Percentiles rank a stretch among this genome's conserved stretches.
Evolutionary conservation across 2,797 vertebrate species (phyloP).

Genomic region (Epinephelus awoara): DNA sequence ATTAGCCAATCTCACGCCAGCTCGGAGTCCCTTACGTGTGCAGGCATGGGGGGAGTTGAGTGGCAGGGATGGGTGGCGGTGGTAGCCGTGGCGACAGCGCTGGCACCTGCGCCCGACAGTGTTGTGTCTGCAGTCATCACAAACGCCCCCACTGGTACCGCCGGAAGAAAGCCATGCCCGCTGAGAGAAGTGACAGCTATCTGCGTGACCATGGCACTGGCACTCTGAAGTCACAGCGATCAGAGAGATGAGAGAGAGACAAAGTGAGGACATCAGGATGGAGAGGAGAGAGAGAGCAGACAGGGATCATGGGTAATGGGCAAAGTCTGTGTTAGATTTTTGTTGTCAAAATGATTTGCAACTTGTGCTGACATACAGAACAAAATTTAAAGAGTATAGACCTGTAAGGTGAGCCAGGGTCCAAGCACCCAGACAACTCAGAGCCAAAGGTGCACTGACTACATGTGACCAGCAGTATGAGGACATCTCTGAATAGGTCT

Average conservation of each 20-base stretch:
- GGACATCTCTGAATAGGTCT: not conserved
- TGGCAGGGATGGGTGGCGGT: conserved; percentile 83
- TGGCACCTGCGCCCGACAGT: conserved; percentile 90
- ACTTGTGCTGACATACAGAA: not conserved
- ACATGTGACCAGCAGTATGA: not conserved
- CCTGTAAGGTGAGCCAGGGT: not conserved
- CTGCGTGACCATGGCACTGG: conserved; percentile 89
- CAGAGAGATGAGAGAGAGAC: not conserved
- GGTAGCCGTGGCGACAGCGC: conserved; percentile 88
- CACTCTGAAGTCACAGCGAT: conserved; percentile 81
- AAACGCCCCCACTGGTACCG: conserved; percentile 88
- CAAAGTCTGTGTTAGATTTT: too few species aligned
- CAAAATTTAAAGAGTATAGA: not conserved
- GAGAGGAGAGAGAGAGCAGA: not conserved
- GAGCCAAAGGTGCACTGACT: not conserved
- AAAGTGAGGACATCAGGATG: not conserved
- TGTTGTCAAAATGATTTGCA: too few species aligned
- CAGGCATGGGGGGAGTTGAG: conserved; percentile 86
- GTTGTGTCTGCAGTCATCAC: conserved; percentile 89
- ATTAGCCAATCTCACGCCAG: not conserved
- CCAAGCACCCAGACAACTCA: not conserved
- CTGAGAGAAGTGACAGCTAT: conserved; percentile 90
- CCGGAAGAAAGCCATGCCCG: conserved; percentile 87
- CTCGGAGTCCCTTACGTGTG: conserved; percentile 84
- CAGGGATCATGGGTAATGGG: too few species aligned